Evolutionary conservation across 1,140 invertebrate species (phyloP).

Genomic region (Hormaphis cornu): DNA sequence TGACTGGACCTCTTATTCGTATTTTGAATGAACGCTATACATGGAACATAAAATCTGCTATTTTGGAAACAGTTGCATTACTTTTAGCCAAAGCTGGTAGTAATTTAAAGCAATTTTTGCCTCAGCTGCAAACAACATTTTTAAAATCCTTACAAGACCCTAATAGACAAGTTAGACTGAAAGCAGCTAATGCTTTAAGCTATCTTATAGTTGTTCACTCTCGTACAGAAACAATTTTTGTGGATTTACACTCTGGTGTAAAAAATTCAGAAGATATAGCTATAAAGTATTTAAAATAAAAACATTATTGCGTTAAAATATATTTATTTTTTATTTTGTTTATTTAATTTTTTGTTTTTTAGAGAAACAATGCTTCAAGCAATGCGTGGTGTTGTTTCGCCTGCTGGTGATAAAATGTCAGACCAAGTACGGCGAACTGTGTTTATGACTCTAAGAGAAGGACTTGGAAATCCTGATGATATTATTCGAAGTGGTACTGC

Average conservation of each 20-base stretch:
- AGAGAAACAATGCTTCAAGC: conserved; percentile 88
- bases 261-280: conserved; percentile 72
- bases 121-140: conserved; percentile 96
- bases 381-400: conserved; percentile 67
- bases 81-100: conserved; percentile 67
- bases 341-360: conserved; percentile 28
- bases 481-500: conserved; percentile 67
- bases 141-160: conserved; percentile 85
- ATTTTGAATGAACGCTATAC: conserved; percentile 93
- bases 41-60: conserved; percentile 86
- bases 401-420: conserved; percentile 82
- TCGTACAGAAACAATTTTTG: conserved; percentile 76
- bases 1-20: conserved; percentile 93
- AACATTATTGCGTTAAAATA: neutral
- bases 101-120: conserved; percentile 86
- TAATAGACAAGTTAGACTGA: conserved; percentile 75
- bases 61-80: conserved; percentile 85
- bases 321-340: neutral
- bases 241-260: conserved; percentile 77
- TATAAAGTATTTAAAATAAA: conserved; percentile 50
- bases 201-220: conserved; percentile 85
- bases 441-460: conserved; percentile 55
- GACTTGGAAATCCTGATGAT: conserved; percentile 69
- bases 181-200: conserved; percentile 77
- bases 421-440: conserved; percentile 67